Evolutionary conservation across 2,113 vertebrate genomes (phyloP), one percentile per base, ranked within the genome.

Genomic region (Xenus cinereus): DNA sequence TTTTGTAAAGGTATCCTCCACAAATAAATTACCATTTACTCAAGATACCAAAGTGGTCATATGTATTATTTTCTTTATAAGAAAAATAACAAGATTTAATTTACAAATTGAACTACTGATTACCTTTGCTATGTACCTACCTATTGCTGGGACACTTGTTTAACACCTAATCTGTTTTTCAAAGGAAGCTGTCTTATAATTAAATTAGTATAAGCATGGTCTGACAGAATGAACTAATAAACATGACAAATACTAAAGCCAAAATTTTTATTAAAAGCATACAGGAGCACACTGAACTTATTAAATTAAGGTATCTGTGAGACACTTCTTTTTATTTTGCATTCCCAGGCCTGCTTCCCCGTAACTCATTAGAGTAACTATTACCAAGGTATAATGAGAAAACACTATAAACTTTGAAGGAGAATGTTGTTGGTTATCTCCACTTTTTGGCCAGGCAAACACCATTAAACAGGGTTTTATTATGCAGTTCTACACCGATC

Each of bases 1-100:
- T 97, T 95, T 63, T 90, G 96, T 97, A 97, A 97, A 95, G 75
- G 72, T 95, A 95, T 95, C 92, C 87, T 97, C 86, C 81, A 95
- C 71, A 97, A 97, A 97, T 96, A 96, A 97, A 97, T 92, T 78
- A 69, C 62, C 89, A 91, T 82, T 95, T 92, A 53, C 72, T 90
- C 33, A 87, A 85, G 53, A 83, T 20, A 95, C 71, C 87, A 67
- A 87, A 95, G 72, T 92, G 51, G 63, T 80, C 68, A 73, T 41
- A 71, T 21, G 30, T 72, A 84, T 83, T 94, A 90, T 93, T 92
- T 93, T 89, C 77, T 92, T 94, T 85, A 90, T 82, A 64, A 90
- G n/a, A 91, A 92, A 95, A 95, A 83, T 57, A 95, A 89, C 16
- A 39, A 81, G 79, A 67, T 14, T n/a, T 90, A 74, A 71, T 71